Conservation (phyloP, 2,797 vertebrate genomes). For the Harpagifer antarcticus region DNA sequence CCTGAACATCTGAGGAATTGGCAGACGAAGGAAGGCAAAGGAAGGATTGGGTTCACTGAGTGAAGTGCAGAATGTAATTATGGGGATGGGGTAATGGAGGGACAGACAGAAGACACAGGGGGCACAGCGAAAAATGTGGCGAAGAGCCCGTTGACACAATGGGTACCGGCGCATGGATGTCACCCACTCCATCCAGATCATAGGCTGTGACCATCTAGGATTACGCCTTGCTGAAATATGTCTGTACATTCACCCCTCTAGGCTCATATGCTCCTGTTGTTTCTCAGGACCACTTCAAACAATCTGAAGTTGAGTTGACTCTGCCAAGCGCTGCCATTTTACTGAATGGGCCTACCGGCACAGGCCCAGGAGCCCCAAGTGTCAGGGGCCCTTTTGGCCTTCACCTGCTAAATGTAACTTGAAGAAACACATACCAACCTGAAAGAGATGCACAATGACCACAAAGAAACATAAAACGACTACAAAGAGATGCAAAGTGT, state of each 20-base stretch:
- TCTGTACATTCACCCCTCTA: slow-evolving; percentile 29
- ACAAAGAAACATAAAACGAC: no score
- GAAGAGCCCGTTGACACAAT: slow-evolving; percentile 65
- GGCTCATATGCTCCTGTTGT: slow-evolving; percentile 49
- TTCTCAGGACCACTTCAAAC: slow-evolving; percentile 49
- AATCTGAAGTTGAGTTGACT: slow-evolving; percentile 38
- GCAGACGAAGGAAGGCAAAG: slow-evolving; percentile 74
- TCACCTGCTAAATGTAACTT: no score
- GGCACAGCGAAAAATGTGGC: slow-evolving; percentile 68
- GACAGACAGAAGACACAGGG: slow-evolving; percentile 63
- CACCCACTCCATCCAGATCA: slow-evolving; percentile 65
- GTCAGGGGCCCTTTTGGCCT: no score
- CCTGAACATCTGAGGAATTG: slow-evolving; percentile 79
- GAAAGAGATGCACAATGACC: no score
- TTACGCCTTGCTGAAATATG: slow-evolving; percentile 72
- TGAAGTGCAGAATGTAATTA: slow-evolving; percentile 79
- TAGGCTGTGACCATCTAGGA: slow-evolving; percentile 68
- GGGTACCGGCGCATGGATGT: slow-evolving; percentile 64
- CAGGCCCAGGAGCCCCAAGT: no score
- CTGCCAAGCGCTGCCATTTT: slow-evolving; percentile 32
- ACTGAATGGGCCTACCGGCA: no score
- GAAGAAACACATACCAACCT: no score
- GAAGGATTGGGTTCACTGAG: slow-evolving; percentile 67
- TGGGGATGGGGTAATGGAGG: slow-evolving; percentile 73
- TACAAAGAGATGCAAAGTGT: no score